A percentile compares a stretch with the other conserved stretches of the same genome.
Evolutionary conservation across 2,888 invertebrate genomes (phyloP).

Genomic region (Drosophila anceps): DNA sequence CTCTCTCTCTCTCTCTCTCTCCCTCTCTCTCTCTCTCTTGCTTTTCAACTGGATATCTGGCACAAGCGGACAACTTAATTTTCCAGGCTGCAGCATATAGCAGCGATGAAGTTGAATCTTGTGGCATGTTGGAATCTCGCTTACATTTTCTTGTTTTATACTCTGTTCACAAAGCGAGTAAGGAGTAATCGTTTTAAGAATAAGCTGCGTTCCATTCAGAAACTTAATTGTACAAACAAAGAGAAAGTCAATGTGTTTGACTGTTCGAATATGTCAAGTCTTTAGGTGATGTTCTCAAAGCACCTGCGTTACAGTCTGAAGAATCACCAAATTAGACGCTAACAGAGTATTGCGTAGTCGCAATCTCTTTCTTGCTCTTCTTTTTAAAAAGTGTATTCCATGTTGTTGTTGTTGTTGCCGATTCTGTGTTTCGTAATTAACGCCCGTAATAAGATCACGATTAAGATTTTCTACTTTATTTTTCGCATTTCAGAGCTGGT

Average conservation of each 20-base stretch:
- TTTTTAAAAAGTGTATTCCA: constrained; percentile 7
- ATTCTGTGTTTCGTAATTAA: constrained; percentile 81
- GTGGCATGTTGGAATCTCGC: constrained; percentile 35
- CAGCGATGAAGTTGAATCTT: constrained; percentile 27
- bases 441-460: constrained; percentile 83
- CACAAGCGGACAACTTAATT: constrained; percentile 58
- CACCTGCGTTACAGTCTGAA: no score
- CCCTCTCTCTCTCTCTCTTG: not conserved
- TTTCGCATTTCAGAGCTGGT: constrained; percentile 20
- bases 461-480: constrained; percentile 67
- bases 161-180: not conserved
- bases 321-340: no score
- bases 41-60: constrained; percentile 16
- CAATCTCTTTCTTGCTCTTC: constrained; percentile 2
- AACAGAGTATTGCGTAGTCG: not conserved
- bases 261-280: not conserved
- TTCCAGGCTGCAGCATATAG: constrained; percentile 51
- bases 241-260: not conserved
- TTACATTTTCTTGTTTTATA: constrained; percentile 4
- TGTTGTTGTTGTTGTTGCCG: constrained; percentile 1
- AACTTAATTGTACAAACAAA: not conserved
- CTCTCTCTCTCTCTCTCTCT: not conserved
- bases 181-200: not conserved
- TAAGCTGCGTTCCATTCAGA: not conserved
- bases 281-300: not conserved